A percentile compares a stretch with the other conserved stretches of the same genome.
phyloP scores from a whole-genome alignment of 2,888 invertebrate species.

The Morpho achilles region DNA sequence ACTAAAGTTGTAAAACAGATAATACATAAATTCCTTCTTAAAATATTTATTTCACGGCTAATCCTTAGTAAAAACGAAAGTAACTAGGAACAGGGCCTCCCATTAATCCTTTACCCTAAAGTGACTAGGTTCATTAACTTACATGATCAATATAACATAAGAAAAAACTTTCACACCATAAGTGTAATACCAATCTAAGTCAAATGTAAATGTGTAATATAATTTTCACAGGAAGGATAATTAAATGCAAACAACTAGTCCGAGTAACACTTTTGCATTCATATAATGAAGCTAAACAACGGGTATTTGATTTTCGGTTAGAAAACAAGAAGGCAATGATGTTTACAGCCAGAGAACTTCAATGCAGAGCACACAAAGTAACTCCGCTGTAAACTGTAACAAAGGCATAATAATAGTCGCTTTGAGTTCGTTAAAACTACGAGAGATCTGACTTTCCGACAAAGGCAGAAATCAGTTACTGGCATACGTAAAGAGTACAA shows the following conservation, averaged over 20 bases:
- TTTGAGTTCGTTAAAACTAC: constrained; percentile 1
- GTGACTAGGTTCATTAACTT: too few species aligned
- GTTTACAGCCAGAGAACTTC: constrained; percentile 10
- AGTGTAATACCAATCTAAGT: background rate
- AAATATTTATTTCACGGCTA: too few species aligned
- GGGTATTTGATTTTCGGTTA: constrained; percentile 18
- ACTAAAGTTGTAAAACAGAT: too few species aligned
- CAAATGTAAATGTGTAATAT: constrained; percentile 1
- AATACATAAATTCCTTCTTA: too few species aligned
- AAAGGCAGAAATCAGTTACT: too few species aligned
- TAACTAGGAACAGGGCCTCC: too few species aligned
- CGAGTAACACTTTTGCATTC: constrained; percentile 12
- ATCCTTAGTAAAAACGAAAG: too few species aligned
- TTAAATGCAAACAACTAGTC: constrained; percentile 9
- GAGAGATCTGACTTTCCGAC: background rate
- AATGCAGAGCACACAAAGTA: constrained; percentile 7
- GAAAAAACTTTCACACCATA: too few species aligned
- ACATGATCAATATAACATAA: too few species aligned
- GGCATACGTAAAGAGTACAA: too few species aligned
- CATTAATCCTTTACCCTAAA: too few species aligned
- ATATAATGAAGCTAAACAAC: constrained; percentile 12
- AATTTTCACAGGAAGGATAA: background rate
- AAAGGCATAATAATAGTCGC: constrained; percentile 5
- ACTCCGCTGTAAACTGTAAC: constrained; percentile 5
- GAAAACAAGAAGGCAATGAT: constrained; percentile 10